Conservation (phyloP, 1,140 invertebrate genomes). For the Euwallacea fornicatus region DNA sequence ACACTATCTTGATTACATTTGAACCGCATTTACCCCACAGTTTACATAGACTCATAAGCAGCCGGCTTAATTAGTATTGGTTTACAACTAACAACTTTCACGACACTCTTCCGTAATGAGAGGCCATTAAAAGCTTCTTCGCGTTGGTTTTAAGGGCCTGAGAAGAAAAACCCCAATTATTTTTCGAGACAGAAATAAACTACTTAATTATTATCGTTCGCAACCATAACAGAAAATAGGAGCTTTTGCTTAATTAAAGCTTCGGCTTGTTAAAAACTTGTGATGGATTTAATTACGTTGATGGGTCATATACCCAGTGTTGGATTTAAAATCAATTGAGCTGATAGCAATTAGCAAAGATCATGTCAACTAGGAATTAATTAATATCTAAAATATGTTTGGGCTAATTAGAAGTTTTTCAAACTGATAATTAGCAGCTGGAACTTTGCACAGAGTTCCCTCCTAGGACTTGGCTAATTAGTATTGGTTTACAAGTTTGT, state of each 20-base stretch:
- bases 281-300: constrained; percentile 1
- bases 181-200: constrained; percentile 29
- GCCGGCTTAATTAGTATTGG: constrained; percentile 32
- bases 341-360: background rate
- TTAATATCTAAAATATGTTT: background rate
- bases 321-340: background rate
- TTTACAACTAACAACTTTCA: constrained; percentile 32
- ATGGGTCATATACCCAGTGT: background rate
- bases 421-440: constrained; percentile 22
- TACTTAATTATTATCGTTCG: constrained; percentile 27
- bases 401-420: constrained; percentile 18
- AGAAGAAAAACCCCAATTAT: constrained; percentile 30
- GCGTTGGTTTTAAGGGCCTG: constrained; percentile 22
- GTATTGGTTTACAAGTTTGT: constrained; percentile 31
- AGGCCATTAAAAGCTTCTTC: constrained; percentile 23
- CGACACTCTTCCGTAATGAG: constrained; percentile 22
- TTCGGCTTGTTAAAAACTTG: constrained; percentile 1
- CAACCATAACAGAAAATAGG: constrained; percentile 20
- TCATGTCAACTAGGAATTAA: constrained; percentile 1
- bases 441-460: constrained; percentile 26
- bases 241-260: constrained; percentile 14
- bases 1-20: too few relatives aligned
- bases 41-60: background rate
- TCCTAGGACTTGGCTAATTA: constrained; percentile 32
- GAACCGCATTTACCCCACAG: too few relatives aligned